Conservation (phyloP, 2,888 invertebrate species). For the Escarpia spicata region DNA sequence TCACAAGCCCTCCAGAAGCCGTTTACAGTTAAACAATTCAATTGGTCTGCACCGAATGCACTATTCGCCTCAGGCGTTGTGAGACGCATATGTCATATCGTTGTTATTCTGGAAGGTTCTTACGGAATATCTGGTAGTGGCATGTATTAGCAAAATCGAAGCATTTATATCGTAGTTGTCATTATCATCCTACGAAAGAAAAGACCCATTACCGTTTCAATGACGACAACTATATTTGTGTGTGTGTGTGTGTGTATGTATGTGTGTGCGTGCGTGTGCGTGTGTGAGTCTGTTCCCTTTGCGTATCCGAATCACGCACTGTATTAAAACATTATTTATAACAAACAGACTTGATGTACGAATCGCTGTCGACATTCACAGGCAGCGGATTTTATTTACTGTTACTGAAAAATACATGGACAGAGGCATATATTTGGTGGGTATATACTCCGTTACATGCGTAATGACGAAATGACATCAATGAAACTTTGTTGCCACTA, state of each 20-base stretch:
- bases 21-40: not conserved
- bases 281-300: not conserved
- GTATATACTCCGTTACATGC: too few species aligned
- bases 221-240: not conserved
- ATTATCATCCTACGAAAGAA: not conserved
- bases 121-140: not conserved
- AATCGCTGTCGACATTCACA: too few species aligned
- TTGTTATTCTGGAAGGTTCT: not conserved
- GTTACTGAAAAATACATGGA: too few species aligned
- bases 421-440: too few species aligned
- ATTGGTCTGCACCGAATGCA: not conserved
- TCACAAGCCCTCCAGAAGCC: not conserved
- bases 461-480: not conserved
- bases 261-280: not conserved
- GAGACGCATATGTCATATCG: not conserved
- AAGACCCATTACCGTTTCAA: too few species aligned
- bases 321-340: too few species aligned
- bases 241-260: constrained; percentile 22
- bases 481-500: not conserved
- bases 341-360: too few species aligned
- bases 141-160: not conserved
- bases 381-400: too few species aligned
- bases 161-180: not conserved
- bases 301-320: too few species aligned
- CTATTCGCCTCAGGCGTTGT: not conserved